Base-by-base conservation (phyloP, 2,888 invertebrate species). In the Resseliella maxima region DNA sequence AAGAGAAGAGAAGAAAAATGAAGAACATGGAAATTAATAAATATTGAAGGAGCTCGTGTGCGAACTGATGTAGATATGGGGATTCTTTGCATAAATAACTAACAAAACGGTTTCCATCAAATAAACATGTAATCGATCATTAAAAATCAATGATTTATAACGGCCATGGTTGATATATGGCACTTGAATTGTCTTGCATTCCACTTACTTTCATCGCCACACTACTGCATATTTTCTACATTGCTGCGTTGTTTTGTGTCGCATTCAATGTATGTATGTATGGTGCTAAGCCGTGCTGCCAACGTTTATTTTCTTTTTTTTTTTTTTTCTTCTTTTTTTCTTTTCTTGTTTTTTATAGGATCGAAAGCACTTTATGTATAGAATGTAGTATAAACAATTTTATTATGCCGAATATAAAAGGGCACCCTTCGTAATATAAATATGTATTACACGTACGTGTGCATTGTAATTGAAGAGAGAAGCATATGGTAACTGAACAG, bases 91-190 rank as follows among this genome's bases (percentile, higher is more conserved):
- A 72, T 31, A 59, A 59, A 72, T 72, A 31, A 72, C 31, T 72
- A n/a, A 72, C 12, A 15, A 72, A 72, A 72, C 31, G 72, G 72
- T 72, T 31, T 72, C 72, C 72, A 72, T 72, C 72, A 72, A 72
- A 72, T 72, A 31, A 72, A 72, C 72, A 35, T 72, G 31, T 31
- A 72, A 72, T 72, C 72, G 72, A 72, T 72, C 72, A 72, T 72
- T 72, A n/a, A 72, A 72, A 72, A 72, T 31, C 35, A 72, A 72
- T 72, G 72, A 72, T 72, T 72, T 31, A 27, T 72, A 31, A 72
- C 15, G 72, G 72, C 27, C 72, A 12, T 72, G 2, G 31, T 35
- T 27, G 12, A 27, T n/a, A 59, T 59, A 12, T 59, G 15, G 72
- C 72, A 31, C 72, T 31, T 31, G 72, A 72, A 31, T 31, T 72